A percentile compares a stretch with the other conserved stretches of the same genome.
Evolutionary conservation across 1,140 invertebrate genomes (phyloP).

Genomic region (Drosophila leontia): DNA sequence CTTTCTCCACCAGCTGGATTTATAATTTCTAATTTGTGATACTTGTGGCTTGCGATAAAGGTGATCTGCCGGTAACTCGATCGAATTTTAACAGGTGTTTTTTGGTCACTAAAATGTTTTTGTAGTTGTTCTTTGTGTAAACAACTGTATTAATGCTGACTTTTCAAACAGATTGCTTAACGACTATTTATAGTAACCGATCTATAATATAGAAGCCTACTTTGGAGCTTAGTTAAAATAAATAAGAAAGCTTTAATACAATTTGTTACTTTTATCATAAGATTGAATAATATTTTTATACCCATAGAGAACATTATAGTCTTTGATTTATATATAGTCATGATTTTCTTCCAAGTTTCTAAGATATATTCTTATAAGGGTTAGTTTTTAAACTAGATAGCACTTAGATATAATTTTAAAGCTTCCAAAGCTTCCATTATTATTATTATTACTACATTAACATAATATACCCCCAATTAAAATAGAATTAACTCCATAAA

Average conservation of each 20-base stretch:
- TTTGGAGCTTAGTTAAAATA: not conserved
- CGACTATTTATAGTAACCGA: not conserved
- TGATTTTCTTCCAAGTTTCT: no score
- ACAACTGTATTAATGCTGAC: not conserved
- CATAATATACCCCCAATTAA: no score
- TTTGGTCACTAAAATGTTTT: not conserved
- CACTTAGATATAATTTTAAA: no score
- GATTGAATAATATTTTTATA: no score
- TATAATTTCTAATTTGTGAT: conserved; percentile 2
- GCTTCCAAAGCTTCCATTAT: no score
- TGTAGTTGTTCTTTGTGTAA: conserved; percentile 7
- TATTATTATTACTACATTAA: no score
- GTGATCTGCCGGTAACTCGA: not conserved
- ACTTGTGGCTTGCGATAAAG: not conserved
- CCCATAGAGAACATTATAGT: no score
- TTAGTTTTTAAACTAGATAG: no score
- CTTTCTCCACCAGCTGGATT: not conserved
- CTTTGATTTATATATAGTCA: no score
- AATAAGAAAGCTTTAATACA: not conserved
- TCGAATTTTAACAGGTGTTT: not conserved
- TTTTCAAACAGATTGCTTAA: not conserved
- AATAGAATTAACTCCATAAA: no score
- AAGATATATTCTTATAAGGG: no score
- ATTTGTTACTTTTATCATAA: no score
- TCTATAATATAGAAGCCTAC: not conserved